A percentile compares a stretch with the other conserved stretches of the same genome.
phyloP scores from a whole-genome alignment of 1,140 invertebrate species.

The Dinoponera quadriceps region DNA sequence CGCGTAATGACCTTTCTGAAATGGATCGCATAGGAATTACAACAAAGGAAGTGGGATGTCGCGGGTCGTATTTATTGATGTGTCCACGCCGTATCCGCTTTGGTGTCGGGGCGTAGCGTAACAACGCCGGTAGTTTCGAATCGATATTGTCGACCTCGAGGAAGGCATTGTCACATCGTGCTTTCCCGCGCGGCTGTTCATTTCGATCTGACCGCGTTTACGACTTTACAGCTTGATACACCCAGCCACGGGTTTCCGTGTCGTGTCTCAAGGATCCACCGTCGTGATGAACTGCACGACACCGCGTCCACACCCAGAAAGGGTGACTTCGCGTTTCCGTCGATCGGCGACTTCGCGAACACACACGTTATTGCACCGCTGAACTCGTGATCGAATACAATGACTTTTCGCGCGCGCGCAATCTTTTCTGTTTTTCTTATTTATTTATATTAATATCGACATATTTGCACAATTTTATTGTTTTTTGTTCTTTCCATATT shows the following conservation, averaged over 20 bases:
- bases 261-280: conserved; percentile 18
- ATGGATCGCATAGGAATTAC: conserved; percentile 12
- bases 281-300: conserved; percentile 22
- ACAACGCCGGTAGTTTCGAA: conserved; percentile 55
- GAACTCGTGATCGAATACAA: too few species aligned
- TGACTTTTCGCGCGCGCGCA: too few species aligned
- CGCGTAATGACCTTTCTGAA: neutral
- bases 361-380: neutral
- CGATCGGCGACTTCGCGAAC: conserved; percentile 1
- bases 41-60: conserved; percentile 4
- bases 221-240: conserved; percentile 50
- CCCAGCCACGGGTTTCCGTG: conserved; percentile 14
- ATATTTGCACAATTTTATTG: too few species aligned
- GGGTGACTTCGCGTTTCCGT: conserved; percentile 18
- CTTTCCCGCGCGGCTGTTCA: conserved; percentile 38
- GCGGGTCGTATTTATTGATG: conserved; percentile 31
- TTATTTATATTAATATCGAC: too few species aligned
- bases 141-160: conserved; percentile 65
- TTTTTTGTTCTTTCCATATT: too few species aligned
- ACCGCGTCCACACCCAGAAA: conserved; percentile 12
- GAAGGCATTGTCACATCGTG: conserved; percentile 54
- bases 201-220: conserved; percentile 64
- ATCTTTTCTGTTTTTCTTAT: too few species aligned
- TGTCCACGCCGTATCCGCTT: conserved; percentile 54
- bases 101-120: conserved; percentile 19